Evolutionary conservation across 1,140 invertebrate species (phyloP), one percentile per base, ranked within the genome.

Genomic region (Venustaconcha ellipsiformis): DNA sequence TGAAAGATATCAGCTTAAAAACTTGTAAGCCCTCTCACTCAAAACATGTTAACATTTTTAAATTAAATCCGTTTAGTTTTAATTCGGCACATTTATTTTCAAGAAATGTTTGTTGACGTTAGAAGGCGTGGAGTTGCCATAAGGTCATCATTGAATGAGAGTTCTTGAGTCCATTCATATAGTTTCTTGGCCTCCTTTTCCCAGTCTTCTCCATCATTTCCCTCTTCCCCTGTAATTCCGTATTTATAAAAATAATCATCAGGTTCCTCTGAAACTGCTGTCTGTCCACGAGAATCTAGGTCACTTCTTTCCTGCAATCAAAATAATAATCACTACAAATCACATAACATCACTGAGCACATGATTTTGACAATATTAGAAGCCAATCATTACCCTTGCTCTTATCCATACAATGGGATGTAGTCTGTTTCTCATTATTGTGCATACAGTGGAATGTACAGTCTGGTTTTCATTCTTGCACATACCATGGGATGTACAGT

Each of bases 131-230:
- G 84, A 17, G 87, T 87, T 30, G 80, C 76, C n/a, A 85, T 81
- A 30, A 86, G 60, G 37, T 87, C 86, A 77, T 88, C 88, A 78
- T 85, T 83, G 58, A 88, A 83, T 4, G 83, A 86, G 14, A 90
- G 74, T 69, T 85, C 84, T 72, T 89, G 87, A 57, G 88, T 88
- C 89, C 89, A 90, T 72, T 89, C 82, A 70, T 89, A 90, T 14
- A 90, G 83, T 72, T 85, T 82, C 67, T 82, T 79, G 14, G 87
- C 88, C 71, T 89, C 89, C 20, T 80, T 75, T 67, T 89, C 88
- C 83, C 82, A 84, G 13, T 88, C 86, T 14, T 84, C 83, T 14
- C 80, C 79, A 2, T 84, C 82, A n/a, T 81, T 81, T 26, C 72
- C 80, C 56, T 81, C 80, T 23, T 83, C 80, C 1, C 80, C 79